phyloP scores from a whole-genome alignment of 2,113 vertebrate genomes.

The Andinoacara biseriatus region DNA sequence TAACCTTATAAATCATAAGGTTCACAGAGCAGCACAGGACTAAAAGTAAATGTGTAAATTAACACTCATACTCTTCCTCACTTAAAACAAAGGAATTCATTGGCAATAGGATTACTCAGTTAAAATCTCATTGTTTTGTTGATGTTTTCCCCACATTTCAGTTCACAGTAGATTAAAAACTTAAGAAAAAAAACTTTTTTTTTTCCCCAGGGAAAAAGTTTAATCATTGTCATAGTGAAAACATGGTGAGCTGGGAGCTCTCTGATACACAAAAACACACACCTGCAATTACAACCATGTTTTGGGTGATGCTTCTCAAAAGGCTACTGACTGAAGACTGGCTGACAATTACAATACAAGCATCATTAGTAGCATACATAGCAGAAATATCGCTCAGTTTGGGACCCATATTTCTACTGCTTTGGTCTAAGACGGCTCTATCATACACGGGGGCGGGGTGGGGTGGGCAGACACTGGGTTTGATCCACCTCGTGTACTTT shows the following conservation, averaged over 20 bases:
- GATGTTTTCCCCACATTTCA: too few species aligned
- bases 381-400: constrained; percentile 22
- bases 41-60: too few species aligned
- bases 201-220: constrained; percentile 20
- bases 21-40: too few species aligned
- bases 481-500: background rate
- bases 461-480: background rate
- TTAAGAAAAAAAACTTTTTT: background rate
- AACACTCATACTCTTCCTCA: too few species aligned
- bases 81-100: too few species aligned
- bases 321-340: constrained; percentile 17
- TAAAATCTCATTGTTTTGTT: too few species aligned
- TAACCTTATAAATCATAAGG: too few species aligned
- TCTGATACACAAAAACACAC: constrained; percentile 22
- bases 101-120: too few species aligned
- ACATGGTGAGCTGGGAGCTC: constrained; percentile 17
- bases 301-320: constrained; percentile 17
- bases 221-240: constrained; percentile 45
- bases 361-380: constrained; percentile 9
- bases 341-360: constrained; percentile 40
- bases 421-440: background rate
- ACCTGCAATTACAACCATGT: constrained; percentile 24
- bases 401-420: background rate
- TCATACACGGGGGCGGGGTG: too few species aligned
- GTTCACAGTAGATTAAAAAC: too few species aligned